These are phyloP conservation scores for Megaustenia siamemsis DNA, from an alignment of 2,888 invertebrate species.

Conservation along the genomic window DNA sequence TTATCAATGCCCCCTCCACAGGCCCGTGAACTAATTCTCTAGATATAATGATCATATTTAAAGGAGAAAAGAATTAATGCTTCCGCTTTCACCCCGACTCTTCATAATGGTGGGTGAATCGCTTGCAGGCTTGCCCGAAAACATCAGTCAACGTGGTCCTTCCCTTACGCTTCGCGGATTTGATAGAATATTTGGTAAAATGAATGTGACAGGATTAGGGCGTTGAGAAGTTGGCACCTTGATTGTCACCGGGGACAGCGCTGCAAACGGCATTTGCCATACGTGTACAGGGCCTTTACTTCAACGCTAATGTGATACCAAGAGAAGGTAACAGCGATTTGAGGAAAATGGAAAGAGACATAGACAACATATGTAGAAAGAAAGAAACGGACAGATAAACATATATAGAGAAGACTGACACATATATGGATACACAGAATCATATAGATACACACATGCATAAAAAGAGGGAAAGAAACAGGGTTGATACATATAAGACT, in stretches of 20 bases:
- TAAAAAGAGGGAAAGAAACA: too few species aligned
- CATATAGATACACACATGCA: too few species aligned
- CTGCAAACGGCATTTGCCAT: too few species aligned
- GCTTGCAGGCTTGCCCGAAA: not conserved
- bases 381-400: too few species aligned
- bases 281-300: too few species aligned
- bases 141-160: not conserved
- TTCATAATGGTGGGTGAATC: not conserved
- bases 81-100: not conserved
- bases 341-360: too few species aligned
- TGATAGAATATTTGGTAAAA: constrained; percentile 9
- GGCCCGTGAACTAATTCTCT: constrained; percentile 21
- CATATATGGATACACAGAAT: too few species aligned
- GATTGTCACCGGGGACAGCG: constrained; percentile 6
- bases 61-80: constrained; percentile 1
- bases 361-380: too few species aligned
- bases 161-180: not conserved
- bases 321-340: too few species aligned
- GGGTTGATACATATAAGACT: too few species aligned
- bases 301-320: too few species aligned
- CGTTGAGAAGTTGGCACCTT: not conserved
- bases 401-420: too few species aligned
- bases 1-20: not conserved
- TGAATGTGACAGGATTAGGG: constrained; percentile 31
- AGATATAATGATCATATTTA: not conserved